Base-by-base conservation (phyloP, 2,113 vertebrate species). In the Chaetorhynchus papuensis region DNA sequence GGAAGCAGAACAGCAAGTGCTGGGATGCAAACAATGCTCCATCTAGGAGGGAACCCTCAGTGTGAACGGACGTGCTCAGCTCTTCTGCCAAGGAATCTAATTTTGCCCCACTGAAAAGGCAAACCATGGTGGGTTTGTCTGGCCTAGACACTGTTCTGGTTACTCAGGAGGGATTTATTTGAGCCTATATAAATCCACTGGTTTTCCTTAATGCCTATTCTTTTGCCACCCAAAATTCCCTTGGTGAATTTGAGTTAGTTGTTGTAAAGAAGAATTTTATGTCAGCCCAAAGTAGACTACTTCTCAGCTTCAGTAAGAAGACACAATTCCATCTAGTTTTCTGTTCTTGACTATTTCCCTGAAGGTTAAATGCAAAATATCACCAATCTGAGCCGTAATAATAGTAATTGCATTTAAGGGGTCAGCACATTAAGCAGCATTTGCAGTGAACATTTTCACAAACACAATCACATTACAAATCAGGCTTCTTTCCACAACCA, bases 21-120 rank as follows among this genome's bases (percentile, higher is more conserved):
- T 31, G 56, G 65, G 79, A 52, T 52, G 5, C 19, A 60, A 75
- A 50, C 27, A 20, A 17, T 12, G 6, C 11, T 33, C 42, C 5
- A 6, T 7, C 47, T 49, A 5, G 4, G 19, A 64, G 72, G 53
- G 10, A 37, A 4, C 30, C 22, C 44, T 39, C 2, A 0, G 17
- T 61, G 17, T 24, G 59, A 30, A 33, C 0, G 3, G 49, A 22
- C 16, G 16, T 11, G 13, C 39, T 41, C 53, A 33, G 66, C 19
- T 45, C 13, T 50, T 65, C 63, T 72, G 49, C 71, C 42, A 20
- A 28, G 61, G 19, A 54, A 22, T 15, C 45, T 7, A 2, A 59
- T 59, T 87, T 57, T 87, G 35, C 26, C 31, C 22, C 23, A 42
- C 14, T 11, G 1, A 19, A 76, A 63, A 44, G 37, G 35, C 30